Evolutionary conservation across 30 jellyfish, hydroid and myxozoan genomes (phyloP), one percentile per base, ranked within the genome.

Genomic region (Cassiopea xamachana): DNA sequence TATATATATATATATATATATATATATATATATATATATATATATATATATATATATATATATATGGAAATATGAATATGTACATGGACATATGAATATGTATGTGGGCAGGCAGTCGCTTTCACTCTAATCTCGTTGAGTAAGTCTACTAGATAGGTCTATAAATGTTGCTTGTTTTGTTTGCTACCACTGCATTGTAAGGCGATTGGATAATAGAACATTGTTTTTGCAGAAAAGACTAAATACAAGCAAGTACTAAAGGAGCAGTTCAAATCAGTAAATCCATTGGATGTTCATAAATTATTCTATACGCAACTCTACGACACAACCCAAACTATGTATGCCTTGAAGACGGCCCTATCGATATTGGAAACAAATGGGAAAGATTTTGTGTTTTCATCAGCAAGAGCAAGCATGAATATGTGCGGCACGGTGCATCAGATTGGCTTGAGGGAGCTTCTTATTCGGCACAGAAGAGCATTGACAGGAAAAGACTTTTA

Each of bases 401-500:
- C 98, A 8, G 95, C 98, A 43, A 94, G 98, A 45, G 82, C 98
- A 39, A 94, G 98, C 78, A 91, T 94, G 97, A 94, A 83, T 82
- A 90, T 94, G 87, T 90, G 98, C 70, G 86, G 84, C 81, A 90
- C 98, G 43, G 98, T 97, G 16, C 98, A 94, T 80, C 98, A 94
- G 88, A 62, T 91, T 18, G 83, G 86, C 1, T 76, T 94, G 7
- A 94, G 98, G 44, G 97, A 94, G 85, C 89, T 94, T 50, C 74
- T 94, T 87, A 94, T 94, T 46, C 94, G 98, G 1, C 98, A 94
- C 68, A 78, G 97, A 62, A 83, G 98, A 44, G 98, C 94, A 16
- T 69, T 94, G 87, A 83, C 97, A 8, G 98, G 98, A 77, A 91
- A 91, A 46, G 97, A 94, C 58, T 94, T 94, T 84, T 94, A 90